Evolutionary conservation across 1,140 invertebrate genomes (phyloP).

Genomic region (Drosophila quadrilineata): DNA sequence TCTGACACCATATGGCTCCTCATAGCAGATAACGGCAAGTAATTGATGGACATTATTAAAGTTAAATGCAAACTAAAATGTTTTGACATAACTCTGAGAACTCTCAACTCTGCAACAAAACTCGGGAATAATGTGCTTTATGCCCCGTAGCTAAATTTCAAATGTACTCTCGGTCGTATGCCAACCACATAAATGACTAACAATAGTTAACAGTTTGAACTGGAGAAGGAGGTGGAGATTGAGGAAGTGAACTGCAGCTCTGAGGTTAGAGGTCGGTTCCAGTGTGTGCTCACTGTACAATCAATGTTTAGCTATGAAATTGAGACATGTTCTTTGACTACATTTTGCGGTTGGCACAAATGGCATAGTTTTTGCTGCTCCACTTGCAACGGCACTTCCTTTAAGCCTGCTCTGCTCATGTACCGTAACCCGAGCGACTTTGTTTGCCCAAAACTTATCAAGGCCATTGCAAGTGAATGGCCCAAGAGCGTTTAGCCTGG

Average conservation of each 20-base stretch:
- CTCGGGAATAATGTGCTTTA: no score
- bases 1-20: constrained; percentile 69
- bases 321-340: constrained; percentile 75
- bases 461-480: constrained; percentile 54
- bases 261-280: no score
- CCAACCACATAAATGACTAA: constrained; percentile 15
- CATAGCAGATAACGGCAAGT: constrained; percentile 67
- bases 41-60: constrained; percentile 62
- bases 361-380: background rate
- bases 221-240: no score
- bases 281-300: background rate
- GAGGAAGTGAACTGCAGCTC: no score
- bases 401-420: no score
- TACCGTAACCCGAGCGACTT: constrained; percentile 60
- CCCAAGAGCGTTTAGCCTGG: constrained; percentile 11
- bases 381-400: no score
- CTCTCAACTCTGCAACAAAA: no score
- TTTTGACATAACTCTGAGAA: constrained; percentile 15
- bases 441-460: constrained; percentile 76
- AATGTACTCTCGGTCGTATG: background rate
- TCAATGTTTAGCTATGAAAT: constrained; percentile 54
- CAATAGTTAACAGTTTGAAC: background rate
- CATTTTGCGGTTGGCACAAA: constrained; percentile 61
- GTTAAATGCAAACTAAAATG: constrained; percentile 35
- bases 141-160: background rate